A percentile compares a stretch with the other conserved stretches of the same genome.
phyloP scores from a whole-genome alignment of 2,797 vertebrate genomes.

The Aeoliscus strigatus region DNA sequence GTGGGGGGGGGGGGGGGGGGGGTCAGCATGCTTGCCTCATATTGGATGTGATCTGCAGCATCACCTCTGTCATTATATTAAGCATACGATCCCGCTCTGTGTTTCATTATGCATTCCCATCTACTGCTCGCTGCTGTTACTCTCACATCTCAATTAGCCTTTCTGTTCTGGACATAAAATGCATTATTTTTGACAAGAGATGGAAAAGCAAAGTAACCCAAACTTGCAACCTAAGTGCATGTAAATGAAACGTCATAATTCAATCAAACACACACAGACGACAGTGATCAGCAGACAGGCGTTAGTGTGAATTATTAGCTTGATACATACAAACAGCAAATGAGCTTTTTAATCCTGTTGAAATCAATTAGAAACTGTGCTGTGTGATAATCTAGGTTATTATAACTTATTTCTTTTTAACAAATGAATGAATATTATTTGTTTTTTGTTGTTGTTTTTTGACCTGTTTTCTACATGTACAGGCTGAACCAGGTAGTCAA shows the following conservation, averaged over 20 bases:
- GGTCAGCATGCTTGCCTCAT: slow-evolving; percentile 52
- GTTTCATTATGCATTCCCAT: slow-evolving; percentile 63
- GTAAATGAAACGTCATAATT: slow-evolving; percentile 12
- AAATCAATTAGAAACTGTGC: too few species aligned
- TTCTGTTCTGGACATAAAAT: slow-evolving; percentile 53
- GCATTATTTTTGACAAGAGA: slow-evolving; percentile 46
- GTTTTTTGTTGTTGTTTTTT: too few species aligned
- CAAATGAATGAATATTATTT: too few species aligned
- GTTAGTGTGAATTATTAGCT: too few species aligned
- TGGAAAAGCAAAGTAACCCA: slow-evolving; percentile 21
- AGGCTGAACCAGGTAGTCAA: too few species aligned
- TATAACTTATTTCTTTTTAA: too few species aligned
- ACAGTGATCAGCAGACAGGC: too few species aligned
- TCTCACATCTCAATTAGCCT: slow-evolving; percentile 67
- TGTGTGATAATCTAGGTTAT: too few species aligned
- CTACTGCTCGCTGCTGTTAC: slow-evolving; percentile 47
- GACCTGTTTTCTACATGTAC: too few species aligned
- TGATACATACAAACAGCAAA: too few species aligned
- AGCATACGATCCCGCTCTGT: slow-evolving; percentile 54
- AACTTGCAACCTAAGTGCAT: slow-evolving; percentile 19
- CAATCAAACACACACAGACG: slow-evolving; percentile 5
- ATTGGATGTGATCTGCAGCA: slow-evolving; percentile 57
- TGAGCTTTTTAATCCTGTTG: too few species aligned
- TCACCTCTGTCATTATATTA: slow-evolving; percentile 70
- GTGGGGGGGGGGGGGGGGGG: slow-evolving; percentile 44